Base-by-base conservation (phyloP, 1,140 invertebrate species). In the Anastatus disparis region DNA sequence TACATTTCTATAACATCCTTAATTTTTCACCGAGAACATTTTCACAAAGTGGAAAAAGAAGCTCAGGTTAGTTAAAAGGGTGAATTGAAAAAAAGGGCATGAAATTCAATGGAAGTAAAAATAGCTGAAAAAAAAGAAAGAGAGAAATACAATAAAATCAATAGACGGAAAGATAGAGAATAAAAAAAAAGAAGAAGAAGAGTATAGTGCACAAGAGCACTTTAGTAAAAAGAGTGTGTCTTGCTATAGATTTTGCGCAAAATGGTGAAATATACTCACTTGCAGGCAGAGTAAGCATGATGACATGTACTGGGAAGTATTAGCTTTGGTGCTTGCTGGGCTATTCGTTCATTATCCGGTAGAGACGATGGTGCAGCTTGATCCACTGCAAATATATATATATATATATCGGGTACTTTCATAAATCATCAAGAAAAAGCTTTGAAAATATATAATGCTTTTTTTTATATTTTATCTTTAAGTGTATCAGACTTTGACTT, bases 261-360 rank as follows among this genome's bases (percentile, higher is more conserved):
- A 44, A 44, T 40, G n/a, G 44, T 6, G 40, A 17, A 61, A 31
- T 44, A 17, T 44, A 62, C 85, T 84, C 74, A 87, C 85, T 83
- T 85, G 84, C 85, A 86, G 20, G 82, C 77, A 3, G 78, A 76
- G 63, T 85, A 86, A 50, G 85, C 85, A 38, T 85, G 82, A 69
- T 86, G 85, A 72, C 85, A 86, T 56, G 85, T 86, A 59, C 84
- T 86, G 24, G 81, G 77, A 8, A 85, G 75, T 15, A 84, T 76
- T 58, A 84, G 50, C 72, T 84, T 85, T 53, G 79, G 74, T 27
- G 84, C 78, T 52, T 81, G 83, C 20, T 81, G 76, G 68, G 77
- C 77, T 20, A 80, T 73, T 55, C 77, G 81, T 55, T 85, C 82
- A 55, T 78, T 73, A 27, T 84, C 80, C 12, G 80, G 76, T 66